Evolutionary conservation across 2,888 invertebrate species (phyloP).

Genomic region (Synergus itoensis): DNA sequence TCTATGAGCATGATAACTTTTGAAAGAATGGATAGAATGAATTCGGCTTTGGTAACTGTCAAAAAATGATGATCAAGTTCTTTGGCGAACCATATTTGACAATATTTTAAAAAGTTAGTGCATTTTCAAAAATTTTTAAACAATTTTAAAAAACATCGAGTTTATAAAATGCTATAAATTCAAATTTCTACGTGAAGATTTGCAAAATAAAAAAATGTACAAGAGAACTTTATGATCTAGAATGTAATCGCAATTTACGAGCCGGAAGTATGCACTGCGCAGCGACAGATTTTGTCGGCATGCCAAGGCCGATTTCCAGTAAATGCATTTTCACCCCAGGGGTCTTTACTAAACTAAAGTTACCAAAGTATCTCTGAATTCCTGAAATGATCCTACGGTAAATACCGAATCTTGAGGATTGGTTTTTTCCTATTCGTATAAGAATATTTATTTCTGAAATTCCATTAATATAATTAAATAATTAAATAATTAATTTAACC

Average conservation of each 20-base stretch:
- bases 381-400: neutral
- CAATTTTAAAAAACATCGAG: too few relatives aligned
- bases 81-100: too few relatives aligned
- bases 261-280: slow-evolving; percentile 6
- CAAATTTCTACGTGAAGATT: too few relatives aligned
- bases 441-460: neutral
- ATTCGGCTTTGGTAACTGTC: too few relatives aligned
- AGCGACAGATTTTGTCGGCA: slow-evolving; percentile 25
- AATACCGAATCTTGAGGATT: neutral
- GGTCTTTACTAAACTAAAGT: neutral
- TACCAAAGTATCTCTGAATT: neutral
- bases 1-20: neutral
- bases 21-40: too few relatives aligned
- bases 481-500: too few relatives aligned
- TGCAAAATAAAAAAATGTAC: too few relatives aligned
- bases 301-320: slow-evolving; percentile 33
- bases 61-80: too few relatives aligned
- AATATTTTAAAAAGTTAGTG: too few relatives aligned
- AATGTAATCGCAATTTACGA: neutral
- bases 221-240: neutral
- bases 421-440: neutral
- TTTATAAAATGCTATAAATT: too few relatives aligned
- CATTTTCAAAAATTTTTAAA: too few relatives aligned
- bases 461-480: too few relatives aligned
- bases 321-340: slow-evolving; percentile 18